Evolutionary conservation across 2,888 invertebrate genomes (phyloP).

Genomic region (Oligia strigilis): DNA sequence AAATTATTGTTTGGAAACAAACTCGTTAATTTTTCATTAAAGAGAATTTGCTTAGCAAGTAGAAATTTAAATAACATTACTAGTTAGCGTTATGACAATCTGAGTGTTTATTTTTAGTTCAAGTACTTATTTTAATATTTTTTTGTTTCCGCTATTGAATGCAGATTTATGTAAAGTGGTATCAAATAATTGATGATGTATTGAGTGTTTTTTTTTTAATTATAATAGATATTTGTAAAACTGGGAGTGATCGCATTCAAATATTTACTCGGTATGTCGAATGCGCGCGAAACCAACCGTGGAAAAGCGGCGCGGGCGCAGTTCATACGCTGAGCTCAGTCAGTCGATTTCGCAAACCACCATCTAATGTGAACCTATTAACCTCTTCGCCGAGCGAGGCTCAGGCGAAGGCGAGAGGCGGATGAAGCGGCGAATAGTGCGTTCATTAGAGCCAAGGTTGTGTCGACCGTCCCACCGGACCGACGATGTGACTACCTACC

Average conservation of each 20-base stretch:
- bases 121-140: neutral
- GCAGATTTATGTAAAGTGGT: constrained; percentile 8
- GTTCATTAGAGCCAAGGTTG: constrained; percentile 90
- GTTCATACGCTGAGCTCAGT: constrained; percentile 80
- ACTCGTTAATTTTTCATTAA: constrained; percentile 12
- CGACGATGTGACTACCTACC: constrained; percentile 68
- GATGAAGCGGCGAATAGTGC: constrained; percentile 86
- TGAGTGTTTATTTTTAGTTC: neutral
- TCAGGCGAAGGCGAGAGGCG: constrained; percentile 90
- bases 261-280: constrained; percentile 69
- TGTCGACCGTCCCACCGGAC: constrained; percentile 80
- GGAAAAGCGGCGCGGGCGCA: constrained; percentile 85
- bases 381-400: constrained; percentile 88
- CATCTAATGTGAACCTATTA: constrained; percentile 91
- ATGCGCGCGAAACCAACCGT: constrained; percentile 86
- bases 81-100: neutral
- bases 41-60: neutral
- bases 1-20: constrained; percentile 38
- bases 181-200: neutral
- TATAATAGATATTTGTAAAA: constrained; percentile 4
- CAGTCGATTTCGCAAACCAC: constrained; percentile 88
- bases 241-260: constrained; percentile 29
- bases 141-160: constrained; percentile 4
- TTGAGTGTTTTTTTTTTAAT: neutral
- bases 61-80: neutral